Evolutionary conservation across 2,797 vertebrate species (phyloP).

Genomic region (Trematomus bernacchii): DNA sequence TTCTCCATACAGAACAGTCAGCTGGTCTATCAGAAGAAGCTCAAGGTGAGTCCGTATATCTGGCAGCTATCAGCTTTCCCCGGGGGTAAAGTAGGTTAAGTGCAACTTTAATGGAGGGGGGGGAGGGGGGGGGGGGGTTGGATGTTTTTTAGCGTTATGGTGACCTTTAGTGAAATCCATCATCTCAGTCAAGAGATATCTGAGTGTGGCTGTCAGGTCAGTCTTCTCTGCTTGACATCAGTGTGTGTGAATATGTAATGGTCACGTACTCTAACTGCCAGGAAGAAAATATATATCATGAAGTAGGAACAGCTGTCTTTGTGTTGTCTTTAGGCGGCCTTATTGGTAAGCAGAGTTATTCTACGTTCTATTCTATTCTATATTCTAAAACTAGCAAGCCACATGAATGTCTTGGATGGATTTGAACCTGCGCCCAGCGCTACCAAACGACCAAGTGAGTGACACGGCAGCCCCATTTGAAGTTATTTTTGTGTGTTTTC

Average conservation of each 20-base stretch:
- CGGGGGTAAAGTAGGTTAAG: constrained; percentile 49
- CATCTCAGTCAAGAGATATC: constrained; percentile 21
- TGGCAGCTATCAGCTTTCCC: constrained; percentile 3
- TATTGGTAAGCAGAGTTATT: neutral
- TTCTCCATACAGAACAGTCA: constrained; percentile 99
- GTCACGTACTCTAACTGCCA: neutral
- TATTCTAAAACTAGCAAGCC: too few relatives aligned
- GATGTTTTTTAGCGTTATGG: constrained; percentile 19
- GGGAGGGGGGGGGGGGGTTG: neutral
- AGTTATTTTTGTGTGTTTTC: constrained; percentile 23
- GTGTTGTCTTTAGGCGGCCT: neutral
- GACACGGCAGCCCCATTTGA: too few relatives aligned
- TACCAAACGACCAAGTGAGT: too few relatives aligned
- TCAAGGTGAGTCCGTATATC: constrained; percentile 87
- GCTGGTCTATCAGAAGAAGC: constrained; percentile 98
- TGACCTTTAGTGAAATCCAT: constrained; percentile 34
- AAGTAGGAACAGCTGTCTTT: constrained; percentile 21
- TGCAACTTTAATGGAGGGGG: constrained; percentile 42
- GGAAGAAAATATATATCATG: constrained; percentile 5
- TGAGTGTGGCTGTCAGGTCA: constrained; percentile 25
- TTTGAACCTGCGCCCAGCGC: too few relatives aligned
- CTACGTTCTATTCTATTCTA: too few relatives aligned
- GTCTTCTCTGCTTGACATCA: constrained; percentile 28
- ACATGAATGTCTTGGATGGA: too few relatives aligned
- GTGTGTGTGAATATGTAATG: constrained; percentile 28